Evolutionary conservation across 92 coral and sea anemone genomes (phyloP).

Genomic region (Porites cylindrica): DNA sequence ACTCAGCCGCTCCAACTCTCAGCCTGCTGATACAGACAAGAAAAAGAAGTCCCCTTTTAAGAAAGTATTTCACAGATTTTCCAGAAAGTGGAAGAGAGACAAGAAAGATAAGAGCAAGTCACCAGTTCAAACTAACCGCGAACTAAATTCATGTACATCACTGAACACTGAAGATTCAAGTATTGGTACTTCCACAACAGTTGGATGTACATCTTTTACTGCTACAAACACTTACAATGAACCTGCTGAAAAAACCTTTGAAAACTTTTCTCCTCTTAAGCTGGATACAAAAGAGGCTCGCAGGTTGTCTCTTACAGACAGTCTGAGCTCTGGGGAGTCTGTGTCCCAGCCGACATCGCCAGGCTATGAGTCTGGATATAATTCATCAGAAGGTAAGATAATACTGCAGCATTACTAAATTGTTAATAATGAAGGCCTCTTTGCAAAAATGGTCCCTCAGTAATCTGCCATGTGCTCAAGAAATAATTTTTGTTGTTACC

Average conservation of each 20-base stretch:
- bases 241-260: not conserved
- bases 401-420: too few relatives aligned
- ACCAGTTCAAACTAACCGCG: not conserved
- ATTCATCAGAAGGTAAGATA: constrained; percentile 41
- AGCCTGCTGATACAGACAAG: not conserved
- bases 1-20: constrained; percentile 20
- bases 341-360: constrained; percentile 57
- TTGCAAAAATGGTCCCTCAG: too few relatives aligned
- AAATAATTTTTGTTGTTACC: too few relatives aligned
- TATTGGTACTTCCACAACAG: not conserved
- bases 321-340: constrained; percentile 63
- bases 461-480: too few relatives aligned
- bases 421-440: too few relatives aligned
- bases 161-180: not conserved
- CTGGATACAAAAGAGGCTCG: constrained; percentile 11
- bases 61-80: not conserved
- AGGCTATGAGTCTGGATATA: constrained; percentile 65
- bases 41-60: constrained; percentile 15
- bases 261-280: constrained; percentile 35
- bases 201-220: not conserved
- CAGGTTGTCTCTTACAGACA: constrained; percentile 28
- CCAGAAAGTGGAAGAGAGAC: not conserved
- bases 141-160: not conserved
- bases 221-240: constrained; percentile 9
- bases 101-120: constrained; percentile 25